Evolutionary conservation across 2,888 invertebrate species (phyloP).

Genomic region (Micoletzkya japonica): DNA sequence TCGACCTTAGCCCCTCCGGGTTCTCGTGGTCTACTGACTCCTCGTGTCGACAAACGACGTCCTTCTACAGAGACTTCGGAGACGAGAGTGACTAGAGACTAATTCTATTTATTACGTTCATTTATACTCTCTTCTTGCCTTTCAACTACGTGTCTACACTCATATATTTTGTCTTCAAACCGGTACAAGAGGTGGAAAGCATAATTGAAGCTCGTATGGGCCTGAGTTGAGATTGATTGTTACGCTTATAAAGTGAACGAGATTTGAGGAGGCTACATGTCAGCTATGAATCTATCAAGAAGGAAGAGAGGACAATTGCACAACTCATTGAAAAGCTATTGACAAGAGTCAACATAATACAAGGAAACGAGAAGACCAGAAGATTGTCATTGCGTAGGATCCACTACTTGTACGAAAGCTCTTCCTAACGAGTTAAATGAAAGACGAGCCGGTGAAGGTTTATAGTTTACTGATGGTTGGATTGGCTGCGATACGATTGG

Average conservation of each 20-base stretch:
- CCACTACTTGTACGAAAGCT: constrained; percentile 12
- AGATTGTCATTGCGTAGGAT: too few relatives aligned
- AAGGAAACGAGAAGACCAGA: too few relatives aligned
- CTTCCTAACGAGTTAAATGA: constrained; percentile 9
- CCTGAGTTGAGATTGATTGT: too few relatives aligned
- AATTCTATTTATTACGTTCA: background rate
- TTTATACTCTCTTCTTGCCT: background rate
- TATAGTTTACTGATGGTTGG: background rate
- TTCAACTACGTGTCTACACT: background rate
- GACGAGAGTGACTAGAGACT: background rate
- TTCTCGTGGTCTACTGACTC: constrained; percentile 1
- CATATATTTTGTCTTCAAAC: background rate
- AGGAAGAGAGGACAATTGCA: too few relatives aligned
- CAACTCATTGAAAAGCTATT: too few relatives aligned
- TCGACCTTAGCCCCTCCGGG: constrained; percentile 2
- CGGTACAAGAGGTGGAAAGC: background rate
- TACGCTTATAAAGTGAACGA: background rate
- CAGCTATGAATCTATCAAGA: background rate
- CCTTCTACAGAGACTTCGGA: constrained; percentile 16
- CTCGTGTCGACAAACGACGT: constrained; percentile 17
- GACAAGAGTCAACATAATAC: too few relatives aligned
- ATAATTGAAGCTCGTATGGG: too few relatives aligned
- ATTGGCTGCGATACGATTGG: background rate
- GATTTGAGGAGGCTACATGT: background rate
- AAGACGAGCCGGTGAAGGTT: constrained; percentile 2